These are phyloP conservation scores for Monoplex corrugatus DNA, from an alignment of 2,888 invertebrate genomes.

Conservation along the genomic window DNA sequence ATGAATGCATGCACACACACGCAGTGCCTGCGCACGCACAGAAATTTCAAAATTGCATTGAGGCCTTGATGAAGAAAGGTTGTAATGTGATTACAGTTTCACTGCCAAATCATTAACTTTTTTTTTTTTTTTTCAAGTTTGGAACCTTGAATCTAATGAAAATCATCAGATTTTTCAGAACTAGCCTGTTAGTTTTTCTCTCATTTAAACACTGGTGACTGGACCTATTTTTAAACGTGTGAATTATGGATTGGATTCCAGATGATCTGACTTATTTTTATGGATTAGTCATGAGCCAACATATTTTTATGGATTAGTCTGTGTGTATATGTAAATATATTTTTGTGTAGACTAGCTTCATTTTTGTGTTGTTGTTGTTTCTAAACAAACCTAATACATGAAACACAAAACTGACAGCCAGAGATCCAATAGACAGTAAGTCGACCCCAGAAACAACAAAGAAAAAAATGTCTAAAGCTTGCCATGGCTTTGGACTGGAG, in stretches of 20 bases:
- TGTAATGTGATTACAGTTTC: no score
- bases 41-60: no score
- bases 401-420: slow-evolving; percentile 1
- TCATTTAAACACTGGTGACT: not conserved
- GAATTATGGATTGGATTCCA: not conserved
- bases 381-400: not conserved
- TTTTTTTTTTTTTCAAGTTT: not conserved
- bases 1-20: no score
- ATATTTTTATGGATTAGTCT: not conserved
- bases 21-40: no score
- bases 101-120: slow-evolving; percentile 13
- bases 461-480: no score
- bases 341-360: not conserved
- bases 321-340: not conserved
- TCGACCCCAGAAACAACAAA: not conserved
- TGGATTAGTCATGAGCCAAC: no score
- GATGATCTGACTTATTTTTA: not conserved
- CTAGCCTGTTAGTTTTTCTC: not conserved
- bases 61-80: no score
- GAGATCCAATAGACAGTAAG: slow-evolving; percentile 7
- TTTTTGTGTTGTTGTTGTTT: not conserved
- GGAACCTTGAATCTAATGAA: not conserved
- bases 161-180: no score
- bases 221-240: not conserved
- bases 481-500: not conserved